Evolutionary conservation across 2,888 invertebrate species (phyloP).

Genomic region (Rhopalosiphum nymphaeae): DNA sequence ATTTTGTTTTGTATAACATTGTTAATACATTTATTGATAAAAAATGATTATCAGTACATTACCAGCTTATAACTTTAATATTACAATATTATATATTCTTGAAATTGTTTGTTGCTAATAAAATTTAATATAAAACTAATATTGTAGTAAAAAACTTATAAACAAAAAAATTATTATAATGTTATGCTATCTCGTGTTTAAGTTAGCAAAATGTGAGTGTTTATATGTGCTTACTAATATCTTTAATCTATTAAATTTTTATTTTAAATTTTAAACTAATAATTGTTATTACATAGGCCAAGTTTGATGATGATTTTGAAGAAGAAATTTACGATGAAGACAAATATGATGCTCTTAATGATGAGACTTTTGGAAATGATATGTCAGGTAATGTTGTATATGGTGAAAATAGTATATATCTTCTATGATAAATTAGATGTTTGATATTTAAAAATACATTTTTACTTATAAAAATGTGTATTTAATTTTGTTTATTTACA

Average conservation of each 20-base stretch:
- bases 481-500: not conserved
- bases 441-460: not conserved
- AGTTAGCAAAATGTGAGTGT: not conserved
- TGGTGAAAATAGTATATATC: not conserved
- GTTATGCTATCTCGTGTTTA: not conserved
- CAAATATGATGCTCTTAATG: conserved; percentile 91
- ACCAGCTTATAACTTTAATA: not conserved
- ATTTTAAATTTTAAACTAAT: not conserved
- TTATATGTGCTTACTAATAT: not conserved
- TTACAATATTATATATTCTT: not conserved
- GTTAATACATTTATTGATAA: not conserved
- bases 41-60: not conserved
- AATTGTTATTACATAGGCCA: conserved; percentile 10
- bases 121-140: not conserved
- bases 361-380: conserved; percentile 89
- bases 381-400: conserved; percentile 67
- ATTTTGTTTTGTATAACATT: not conserved
- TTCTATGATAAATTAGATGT: not conserved
- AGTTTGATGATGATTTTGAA: conserved; percentile 60
- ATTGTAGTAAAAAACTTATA: not conserved
- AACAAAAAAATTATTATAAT: not conserved
- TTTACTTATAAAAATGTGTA: not conserved
- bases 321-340: conserved; percentile 73
- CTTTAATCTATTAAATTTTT: not conserved
- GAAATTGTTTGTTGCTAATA: not conserved